These are phyloP conservation scores for Chrysotoxum bicinctum DNA, from an alignment of 2,888 invertebrate species.

Conservation along the genomic window DNA sequence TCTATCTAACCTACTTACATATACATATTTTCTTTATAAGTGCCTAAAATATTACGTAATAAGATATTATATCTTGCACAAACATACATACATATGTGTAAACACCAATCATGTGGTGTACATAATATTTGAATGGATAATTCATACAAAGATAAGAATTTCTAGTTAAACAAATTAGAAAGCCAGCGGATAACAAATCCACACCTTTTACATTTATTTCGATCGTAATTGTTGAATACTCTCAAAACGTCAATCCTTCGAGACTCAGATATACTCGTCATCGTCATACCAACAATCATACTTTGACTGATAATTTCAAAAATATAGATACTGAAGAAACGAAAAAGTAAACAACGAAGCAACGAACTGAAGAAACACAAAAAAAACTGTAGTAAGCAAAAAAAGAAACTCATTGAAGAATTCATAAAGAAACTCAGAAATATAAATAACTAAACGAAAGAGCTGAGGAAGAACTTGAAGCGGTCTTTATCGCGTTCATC, in stretches of 20 bases:
- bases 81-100: no score
- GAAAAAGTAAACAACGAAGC: slow-evolving; percentile 28
- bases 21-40: no score
- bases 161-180: slow-evolving; percentile 33
- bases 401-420: slow-evolving; percentile 35
- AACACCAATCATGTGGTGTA: not conserved
- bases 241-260: slow-evolving; percentile 25
- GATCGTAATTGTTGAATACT: slow-evolving; percentile 24
- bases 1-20: no score
- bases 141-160: not conserved
- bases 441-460: slow-evolving; percentile 48
- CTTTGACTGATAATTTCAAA: slow-evolving; percentile 16
- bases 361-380: not conserved
- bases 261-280: not conserved
- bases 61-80: no score
- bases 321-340: slow-evolving; percentile 20
- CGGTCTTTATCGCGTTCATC: slow-evolving; percentile 4
- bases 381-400: no score
- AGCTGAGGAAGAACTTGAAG: slow-evolving; percentile 48
- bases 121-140: not conserved
- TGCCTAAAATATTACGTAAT: no score
- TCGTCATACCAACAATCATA: no score
- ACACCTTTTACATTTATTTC: slow-evolving; percentile 13
- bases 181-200: slow-evolving; percentile 29
- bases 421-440: slow-evolving; percentile 13